A percentile compares a stretch with the other conserved stretches of the same genome.
These are phyloP conservation scores for Parnassius orleans DNA, from an alignment of 2,888 invertebrate species.

Conservation along the genomic window DNA sequence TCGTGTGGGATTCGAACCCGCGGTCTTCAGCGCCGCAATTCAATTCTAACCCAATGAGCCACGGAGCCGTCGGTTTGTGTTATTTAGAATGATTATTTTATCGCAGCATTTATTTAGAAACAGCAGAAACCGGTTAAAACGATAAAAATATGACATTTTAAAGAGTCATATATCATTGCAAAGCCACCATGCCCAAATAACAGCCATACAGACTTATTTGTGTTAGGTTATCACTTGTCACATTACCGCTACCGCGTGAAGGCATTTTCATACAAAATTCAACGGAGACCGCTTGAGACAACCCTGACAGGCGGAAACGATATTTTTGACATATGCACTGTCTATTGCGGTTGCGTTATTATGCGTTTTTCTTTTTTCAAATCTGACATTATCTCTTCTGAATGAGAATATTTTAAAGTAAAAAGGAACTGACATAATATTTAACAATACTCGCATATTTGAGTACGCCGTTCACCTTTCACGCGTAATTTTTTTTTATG, in stretches of 20 bases:
- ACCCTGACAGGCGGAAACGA: constrained; percentile 72
- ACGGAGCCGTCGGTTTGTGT: too few species aligned
- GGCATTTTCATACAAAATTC: constrained; percentile 75
- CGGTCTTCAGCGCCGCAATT: too few species aligned
- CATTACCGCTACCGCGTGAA: constrained; percentile 61
- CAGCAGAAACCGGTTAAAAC: neutral
- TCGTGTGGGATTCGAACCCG: too few species aligned
- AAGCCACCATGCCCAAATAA: constrained; percentile 12
- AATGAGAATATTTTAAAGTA: constrained; percentile 1
- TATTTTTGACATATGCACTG: constrained; percentile 62
- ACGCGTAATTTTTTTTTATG: too few species aligned
- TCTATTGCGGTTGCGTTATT: constrained; percentile 34
- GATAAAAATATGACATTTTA: neutral
- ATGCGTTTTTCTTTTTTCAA: constrained; percentile 26
- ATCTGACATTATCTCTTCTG: constrained; percentile 9
- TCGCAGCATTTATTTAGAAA: too few species aligned
- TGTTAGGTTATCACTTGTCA: constrained; percentile 71
- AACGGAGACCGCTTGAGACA: constrained; percentile 57
- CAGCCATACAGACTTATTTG: constrained; percentile 20
- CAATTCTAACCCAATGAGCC: too few species aligned
- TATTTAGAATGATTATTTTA: too few species aligned
- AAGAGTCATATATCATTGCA: constrained; percentile 1
- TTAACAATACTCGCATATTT: neutral
- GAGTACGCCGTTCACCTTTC: too few species aligned
- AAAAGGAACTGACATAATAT: neutral